Evolutionary conservation across 1,140 invertebrate genomes (phyloP), one percentile per base, ranked within the genome.

Genomic region (Uloborus diversus): DNA sequence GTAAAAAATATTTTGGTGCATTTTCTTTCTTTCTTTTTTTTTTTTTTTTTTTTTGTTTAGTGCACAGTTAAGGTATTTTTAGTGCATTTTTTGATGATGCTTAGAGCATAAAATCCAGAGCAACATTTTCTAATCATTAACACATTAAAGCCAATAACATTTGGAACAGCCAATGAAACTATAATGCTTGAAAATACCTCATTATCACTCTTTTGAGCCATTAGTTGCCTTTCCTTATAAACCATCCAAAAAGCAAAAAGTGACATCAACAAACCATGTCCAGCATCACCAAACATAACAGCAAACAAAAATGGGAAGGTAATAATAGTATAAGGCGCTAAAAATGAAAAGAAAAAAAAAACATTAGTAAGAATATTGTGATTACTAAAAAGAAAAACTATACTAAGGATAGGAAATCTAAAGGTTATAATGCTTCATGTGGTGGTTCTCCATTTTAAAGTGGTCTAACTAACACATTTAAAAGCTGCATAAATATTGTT

Each of bases 281-380:
- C 97, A 83, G 93, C 87, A 87, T 99, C 97, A 57, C 97, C 97
- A 87, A 99, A 99, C 97, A 99, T 99, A 82, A 99, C 92, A 71
- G 94, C 95, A 88, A 99, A 99, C 51, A 99, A 87, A 89, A 99
- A 99, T 28, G 97, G 97, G 88, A 99, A 99, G 0, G 96, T 97
- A 70, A 99, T 96, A 84, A 96, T 96, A 0, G 96, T 96, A 86
- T 95, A 99, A 0, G 95, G 90, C 64, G 94, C 94, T 91, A 88
- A 66, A 90, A 89, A 80, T 91, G 88, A 66, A 90, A 89, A 80
- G 82, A 79, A 80, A 81, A 81, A 83, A 70, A 68, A 53, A 53
- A 53, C 1, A n/a, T n/a, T n/a, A n/a, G n/a, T n/a, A n/a, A n/a
- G n/a, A n/a, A n/a, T n/a, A n/a, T n/a, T n/a, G n/a, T n/a, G n/a